These are phyloP conservation scores for Australoheros scitulus DNA, from an alignment of 2,113 vertebrate species.

Conservation along the genomic window DNA sequence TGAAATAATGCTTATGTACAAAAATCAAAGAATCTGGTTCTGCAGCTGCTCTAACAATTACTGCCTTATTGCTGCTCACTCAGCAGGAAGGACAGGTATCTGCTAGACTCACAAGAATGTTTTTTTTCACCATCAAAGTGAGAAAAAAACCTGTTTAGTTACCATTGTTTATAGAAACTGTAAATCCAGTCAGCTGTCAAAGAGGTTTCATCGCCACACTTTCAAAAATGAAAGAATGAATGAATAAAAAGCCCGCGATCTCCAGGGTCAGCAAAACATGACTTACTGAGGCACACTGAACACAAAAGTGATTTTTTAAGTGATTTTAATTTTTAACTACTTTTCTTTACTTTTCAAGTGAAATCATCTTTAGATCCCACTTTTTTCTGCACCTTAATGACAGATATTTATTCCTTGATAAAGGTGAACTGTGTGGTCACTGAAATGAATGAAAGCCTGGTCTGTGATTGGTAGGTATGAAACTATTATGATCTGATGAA, in stretches of 20 bases:
- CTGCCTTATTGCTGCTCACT: slow-evolving; percentile 38
- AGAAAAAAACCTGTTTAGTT: neutral
- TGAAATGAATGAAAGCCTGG: neutral
- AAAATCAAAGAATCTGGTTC: neutral
- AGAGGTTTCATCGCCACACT: neutral
- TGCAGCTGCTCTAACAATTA: neutral
- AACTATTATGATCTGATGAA: neutral
- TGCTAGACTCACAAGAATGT: neutral
- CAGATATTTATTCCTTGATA: neutral
- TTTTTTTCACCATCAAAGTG: neutral
- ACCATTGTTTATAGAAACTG: neutral
- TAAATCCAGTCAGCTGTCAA: neutral
- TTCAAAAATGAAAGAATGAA: neutral
- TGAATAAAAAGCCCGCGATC: neutral
- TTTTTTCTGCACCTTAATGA: neutral
- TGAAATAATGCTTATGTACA: neutral
- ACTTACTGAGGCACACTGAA: neutral
- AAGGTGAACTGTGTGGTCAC: neutral
- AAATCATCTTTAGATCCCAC: neutral
- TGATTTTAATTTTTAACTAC: neutral
- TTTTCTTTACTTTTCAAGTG: neutral
- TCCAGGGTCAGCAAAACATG: neutral
- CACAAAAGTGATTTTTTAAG: neutral
- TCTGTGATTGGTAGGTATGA: neutral
- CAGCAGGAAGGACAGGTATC: slow-evolving; percentile 44